These are phyloP conservation scores for Dyspetes luteomarginatus DNA, from an alignment of 2,888 invertebrate genomes.

Conservation along the genomic window DNA sequence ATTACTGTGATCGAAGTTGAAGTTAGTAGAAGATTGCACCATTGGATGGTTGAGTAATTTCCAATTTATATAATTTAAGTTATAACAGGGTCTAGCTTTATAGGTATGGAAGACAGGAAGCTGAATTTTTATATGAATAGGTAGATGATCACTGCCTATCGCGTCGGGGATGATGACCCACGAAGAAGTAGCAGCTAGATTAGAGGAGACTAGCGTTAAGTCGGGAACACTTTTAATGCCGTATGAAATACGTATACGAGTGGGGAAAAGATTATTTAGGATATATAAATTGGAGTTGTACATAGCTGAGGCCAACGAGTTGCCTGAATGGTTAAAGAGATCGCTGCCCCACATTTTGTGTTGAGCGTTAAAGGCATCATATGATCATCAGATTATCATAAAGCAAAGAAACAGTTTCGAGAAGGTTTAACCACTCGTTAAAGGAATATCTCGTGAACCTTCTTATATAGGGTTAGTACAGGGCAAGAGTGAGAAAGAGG, in stretches of 20 bases:
- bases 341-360: constrained; percentile 13
- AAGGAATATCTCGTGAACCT: neutral
- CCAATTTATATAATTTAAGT: neutral
- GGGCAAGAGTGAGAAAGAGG: neutral
- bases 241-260: neutral
- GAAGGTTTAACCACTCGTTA: neutral
- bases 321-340: neutral
- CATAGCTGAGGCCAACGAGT: neutral
- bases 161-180: neutral
- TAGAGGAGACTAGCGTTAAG: neutral
- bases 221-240: constrained; percentile 5
- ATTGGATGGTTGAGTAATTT: neutral
- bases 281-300: neutral
- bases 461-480: neutral
- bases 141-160: constrained; percentile 15
- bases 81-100: neutral
- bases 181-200: neutral
- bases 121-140: neutral
- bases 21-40: no score
- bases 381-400: constrained; percentile 19
- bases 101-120: neutral
- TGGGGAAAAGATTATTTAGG: neutral
- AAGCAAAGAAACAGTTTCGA: neutral
- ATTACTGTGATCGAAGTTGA: neutral
- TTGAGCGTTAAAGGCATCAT: constrained; percentile 31